A percentile compares a stretch with the other conserved stretches of the same genome.
Evolutionary conservation across 2,113 vertebrate genomes (phyloP).

Genomic region (Sceloporus tristichus): DNA sequence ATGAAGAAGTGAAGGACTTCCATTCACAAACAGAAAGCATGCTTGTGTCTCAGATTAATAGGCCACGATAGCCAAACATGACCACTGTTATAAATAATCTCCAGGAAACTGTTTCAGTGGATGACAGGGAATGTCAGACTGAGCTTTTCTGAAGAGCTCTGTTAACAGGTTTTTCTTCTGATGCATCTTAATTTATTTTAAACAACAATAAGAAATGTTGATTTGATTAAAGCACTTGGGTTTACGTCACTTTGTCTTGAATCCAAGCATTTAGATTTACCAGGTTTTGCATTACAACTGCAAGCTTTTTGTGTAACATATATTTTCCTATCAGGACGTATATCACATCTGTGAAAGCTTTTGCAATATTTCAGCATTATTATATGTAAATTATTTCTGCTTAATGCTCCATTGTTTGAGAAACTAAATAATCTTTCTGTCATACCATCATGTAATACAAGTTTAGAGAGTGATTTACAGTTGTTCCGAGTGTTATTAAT

Average conservation of each 20-base stretch:
- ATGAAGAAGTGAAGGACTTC: neutral
- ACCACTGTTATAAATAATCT: neutral
- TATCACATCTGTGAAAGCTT: neutral
- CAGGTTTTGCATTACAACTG: neutral
- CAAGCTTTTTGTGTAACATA: neutral
- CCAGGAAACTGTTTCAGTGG: neutral
- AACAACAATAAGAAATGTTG: neutral
- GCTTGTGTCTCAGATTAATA: neutral
- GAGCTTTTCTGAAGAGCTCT: neutral
- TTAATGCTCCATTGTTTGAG: neutral
- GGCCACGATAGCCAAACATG: neutral
- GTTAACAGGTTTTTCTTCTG: neutral
- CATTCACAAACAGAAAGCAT: neutral
- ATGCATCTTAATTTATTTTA: neutral
- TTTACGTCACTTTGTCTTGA: neutral
- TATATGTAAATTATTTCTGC: neutral
- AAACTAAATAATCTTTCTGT: constrained; percentile 2
- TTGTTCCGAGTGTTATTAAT: neutral
- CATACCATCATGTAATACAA: neutral
- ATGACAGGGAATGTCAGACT: neutral
- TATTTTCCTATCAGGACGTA: neutral
- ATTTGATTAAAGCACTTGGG: neutral
- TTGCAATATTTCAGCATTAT: neutral
- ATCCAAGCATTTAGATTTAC: neutral
- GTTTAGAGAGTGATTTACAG: neutral